Evolutionary conservation across 2,888 invertebrate genomes (phyloP), one percentile per base, ranked within the genome.

Genomic region (Andrena praecox): DNA sequence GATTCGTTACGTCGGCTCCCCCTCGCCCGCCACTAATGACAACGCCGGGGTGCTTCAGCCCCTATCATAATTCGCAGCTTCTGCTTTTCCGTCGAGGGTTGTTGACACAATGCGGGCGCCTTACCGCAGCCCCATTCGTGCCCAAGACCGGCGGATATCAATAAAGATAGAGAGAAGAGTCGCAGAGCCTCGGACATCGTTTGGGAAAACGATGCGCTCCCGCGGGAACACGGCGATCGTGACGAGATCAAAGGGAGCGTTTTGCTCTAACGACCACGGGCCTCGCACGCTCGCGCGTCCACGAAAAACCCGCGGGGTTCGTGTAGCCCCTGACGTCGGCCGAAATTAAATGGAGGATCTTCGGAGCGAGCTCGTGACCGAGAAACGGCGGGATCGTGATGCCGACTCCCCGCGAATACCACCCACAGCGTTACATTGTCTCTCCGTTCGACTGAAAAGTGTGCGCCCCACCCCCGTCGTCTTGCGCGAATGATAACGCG

Each of bases 1-100:
- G 82, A 82, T 85, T 81, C 78, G 76, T 71, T 73, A 75, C 24
- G 59, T 77, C 50, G 71, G 70, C 60, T 29, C 48, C 16, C 84
- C 85, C 80, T 80, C 83, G 78, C 56, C 77, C 85, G 78, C 83
- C 89, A 85, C 90, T 91, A 91, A 91, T 91, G 91, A 91, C 90
- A 91, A 90, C 89, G 86, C 87, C 89, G 81, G 88, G 91, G 84
- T 86, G 88, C 87, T 88, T 82, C 84, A 87, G 91, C 93, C 93
- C 93, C 92, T 92, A 93, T 93, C 91, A 92, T 93, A 93, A 93
- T 93, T 93, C 91, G 92, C 91, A 91, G 91, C 91, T 93, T 92
- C 91, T 91, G 91, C 88, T 91, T 90, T 89, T 89, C 91, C 87
- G 89, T 88, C 75, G 89, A 91, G 91, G 91, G 91, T 89, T 91